A percentile compares a stretch with the other conserved stretches of the same genome.
Evolutionary conservation across 2,797 vertebrate genomes (phyloP).

Genomic region (Anguilla marmorata): DNA sequence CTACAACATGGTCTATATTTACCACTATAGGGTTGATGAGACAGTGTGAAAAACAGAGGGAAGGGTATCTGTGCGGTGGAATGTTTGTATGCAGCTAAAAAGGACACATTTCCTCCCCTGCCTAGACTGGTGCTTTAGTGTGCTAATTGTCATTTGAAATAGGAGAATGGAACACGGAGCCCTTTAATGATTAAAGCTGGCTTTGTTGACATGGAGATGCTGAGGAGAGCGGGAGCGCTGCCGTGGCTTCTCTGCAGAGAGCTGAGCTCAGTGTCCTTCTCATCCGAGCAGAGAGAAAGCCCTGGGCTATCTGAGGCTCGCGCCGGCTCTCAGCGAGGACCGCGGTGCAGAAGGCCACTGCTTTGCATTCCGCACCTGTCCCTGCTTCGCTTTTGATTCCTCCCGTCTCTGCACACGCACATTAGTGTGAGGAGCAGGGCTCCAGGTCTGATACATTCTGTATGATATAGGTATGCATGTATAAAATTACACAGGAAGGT

Average conservation of each 20-base stretch:
- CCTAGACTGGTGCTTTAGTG: background rate
- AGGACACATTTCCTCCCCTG: background rate
- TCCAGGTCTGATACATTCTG: background rate
- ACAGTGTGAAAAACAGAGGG: background rate
- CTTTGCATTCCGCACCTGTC: background rate
- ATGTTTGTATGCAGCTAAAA: background rate
- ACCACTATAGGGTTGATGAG: background rate
- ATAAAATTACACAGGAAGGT: background rate
- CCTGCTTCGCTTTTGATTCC: background rate
- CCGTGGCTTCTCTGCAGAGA: background rate
- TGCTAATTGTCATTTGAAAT: constrained; percentile 7
- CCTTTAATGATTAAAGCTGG: constrained; percentile 4
- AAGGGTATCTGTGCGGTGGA: background rate
- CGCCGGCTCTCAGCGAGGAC: background rate
- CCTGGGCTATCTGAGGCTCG: background rate
- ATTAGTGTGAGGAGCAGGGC: background rate
- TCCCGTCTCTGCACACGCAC: background rate
- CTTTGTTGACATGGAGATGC: constrained; percentile 30
- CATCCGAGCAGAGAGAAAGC: background rate
- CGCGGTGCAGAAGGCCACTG: background rate
- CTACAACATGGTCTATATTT: background rate
- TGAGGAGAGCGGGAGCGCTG: background rate
- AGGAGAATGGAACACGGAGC: background rate
- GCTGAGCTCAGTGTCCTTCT: constrained; percentile 12
- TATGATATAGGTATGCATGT: background rate